These are phyloP conservation scores for Eupithecia vulgata DNA, from an alignment of 2,888 invertebrate species.

Conservation along the genomic window DNA sequence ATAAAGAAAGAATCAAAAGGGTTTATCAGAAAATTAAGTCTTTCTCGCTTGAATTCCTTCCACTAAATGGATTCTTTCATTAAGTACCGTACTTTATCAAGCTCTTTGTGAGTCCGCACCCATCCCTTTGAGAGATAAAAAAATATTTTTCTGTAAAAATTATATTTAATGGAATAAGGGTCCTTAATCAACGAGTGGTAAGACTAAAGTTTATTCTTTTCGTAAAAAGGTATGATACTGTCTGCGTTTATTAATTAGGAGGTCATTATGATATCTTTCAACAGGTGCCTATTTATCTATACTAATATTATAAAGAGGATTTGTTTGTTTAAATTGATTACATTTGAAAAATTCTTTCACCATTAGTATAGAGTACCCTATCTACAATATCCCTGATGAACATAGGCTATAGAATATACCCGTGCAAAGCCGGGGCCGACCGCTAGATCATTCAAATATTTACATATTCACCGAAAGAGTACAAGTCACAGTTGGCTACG, in stretches of 20 bases:
- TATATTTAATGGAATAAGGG: conserved; percentile 4
- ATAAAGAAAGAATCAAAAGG: conserved; percentile 46
- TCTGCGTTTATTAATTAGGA: background rate
- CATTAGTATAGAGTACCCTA: no score
- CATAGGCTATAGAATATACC: no score
- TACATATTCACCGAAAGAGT: no score
- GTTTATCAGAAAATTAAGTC: conserved; percentile 51
- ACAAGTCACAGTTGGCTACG: no score
- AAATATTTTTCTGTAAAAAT: background rate
- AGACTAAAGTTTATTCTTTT: background rate
- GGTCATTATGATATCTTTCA: background rate
- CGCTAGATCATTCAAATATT: no score
- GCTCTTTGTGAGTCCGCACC: conserved; percentile 26
- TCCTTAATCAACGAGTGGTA: background rate
- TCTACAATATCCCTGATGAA: no score
- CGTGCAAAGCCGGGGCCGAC: no score
- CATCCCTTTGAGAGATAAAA: conserved; percentile 23
- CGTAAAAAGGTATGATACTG: background rate
- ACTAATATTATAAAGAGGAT: no score
- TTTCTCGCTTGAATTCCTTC: conserved; percentile 40
- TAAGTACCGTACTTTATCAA: conserved; percentile 36
- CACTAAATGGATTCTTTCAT: conserved; percentile 42
- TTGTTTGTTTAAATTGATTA: no score
- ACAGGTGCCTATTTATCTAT: background rate
- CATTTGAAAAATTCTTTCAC: no score